phyloP scores from a whole-genome alignment of 2,888 invertebrate species.

The Heteromyza rotundicornis region DNA sequence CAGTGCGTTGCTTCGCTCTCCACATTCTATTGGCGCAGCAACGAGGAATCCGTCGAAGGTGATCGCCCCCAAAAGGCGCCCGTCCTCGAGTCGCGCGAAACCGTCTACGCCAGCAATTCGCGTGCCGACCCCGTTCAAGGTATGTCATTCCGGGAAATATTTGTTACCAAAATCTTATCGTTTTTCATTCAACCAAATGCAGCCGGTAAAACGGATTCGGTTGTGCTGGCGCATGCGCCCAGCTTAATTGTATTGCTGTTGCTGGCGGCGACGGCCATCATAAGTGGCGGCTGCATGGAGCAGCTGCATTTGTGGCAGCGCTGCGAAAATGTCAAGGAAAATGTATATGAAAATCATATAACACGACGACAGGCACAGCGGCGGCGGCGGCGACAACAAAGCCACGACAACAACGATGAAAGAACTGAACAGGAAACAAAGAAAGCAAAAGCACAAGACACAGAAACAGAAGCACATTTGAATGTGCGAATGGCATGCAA shows the following conservation, averaged over 20 bases:
- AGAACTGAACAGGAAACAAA: background rate
- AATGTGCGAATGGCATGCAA: no score
- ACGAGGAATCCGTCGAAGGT: constrained; percentile 77
- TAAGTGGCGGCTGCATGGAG: constrained; percentile 43
- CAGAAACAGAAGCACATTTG: background rate
- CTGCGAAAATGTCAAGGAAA: constrained; percentile 19
- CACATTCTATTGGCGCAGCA: constrained; percentile 75
- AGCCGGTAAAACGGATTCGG: constrained; percentile 57
- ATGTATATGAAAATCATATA: no score
- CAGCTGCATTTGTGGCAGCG: constrained; percentile 26
- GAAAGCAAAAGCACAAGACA: background rate
- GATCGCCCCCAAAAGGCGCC: constrained; percentile 72
- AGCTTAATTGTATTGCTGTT: constrained; percentile 44
- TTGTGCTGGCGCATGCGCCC: constrained; percentile 45
- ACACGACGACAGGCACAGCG: constrained; percentile 11
- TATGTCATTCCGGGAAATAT: constrained; percentile 64
- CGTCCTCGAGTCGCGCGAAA: constrained; percentile 74
- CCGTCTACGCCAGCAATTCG: constrained; percentile 65
- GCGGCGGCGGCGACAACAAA: background rate
- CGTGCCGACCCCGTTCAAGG: constrained; percentile 76
- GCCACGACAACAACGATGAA: background rate
- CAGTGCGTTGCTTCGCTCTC: constrained; percentile 74
- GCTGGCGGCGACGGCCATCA: constrained; percentile 41
- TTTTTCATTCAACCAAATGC: constrained; percentile 62
- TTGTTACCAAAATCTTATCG: constrained; percentile 63